Evolutionary conservation across 2,888 invertebrate species (phyloP), one percentile per base, ranked within the genome.

Genomic region (Andrena dorsata): DNA sequence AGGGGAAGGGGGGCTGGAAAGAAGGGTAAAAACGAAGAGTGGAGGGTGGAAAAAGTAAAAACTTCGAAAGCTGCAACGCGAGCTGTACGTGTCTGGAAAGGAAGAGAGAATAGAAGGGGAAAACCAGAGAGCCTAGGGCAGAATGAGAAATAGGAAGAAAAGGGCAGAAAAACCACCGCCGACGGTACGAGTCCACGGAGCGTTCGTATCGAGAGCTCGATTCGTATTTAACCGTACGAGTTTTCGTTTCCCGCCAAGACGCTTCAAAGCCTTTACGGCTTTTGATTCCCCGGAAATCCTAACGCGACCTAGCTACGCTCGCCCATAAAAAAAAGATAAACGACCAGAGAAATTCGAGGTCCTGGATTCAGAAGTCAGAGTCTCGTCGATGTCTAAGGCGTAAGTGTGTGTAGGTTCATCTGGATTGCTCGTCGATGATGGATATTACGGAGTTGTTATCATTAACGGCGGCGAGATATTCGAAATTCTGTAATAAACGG

Each of bases 71-170:
- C 76, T 84, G 79, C 73, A 73, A 82, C 69, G 79, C 76, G 72
- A 63, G 68, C 66, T 68, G 80, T 70, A 80, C 83, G 83, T 80
- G 80, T 83, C 77, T 70, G 70, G 78, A 75, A 80, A 84, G 56
- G 72, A 72, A 66, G 71, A 65, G 56, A 65, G 53, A 82, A 78
- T 30, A n/a, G 68, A 20, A 16, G 60, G 32, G 74, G 69, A 13
- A 61, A 81, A 65, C 16, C 26, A 28, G 60, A 60, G 35, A 63
- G 74, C 51, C 58, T 20, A 20, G 20, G 76, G 60, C 20, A 26
- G 47, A 66, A 73, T 70, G 66, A 75, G 77, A 77, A 74, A 83
- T 60, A 58, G 51, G 35, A 71, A 63, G 77, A 73, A 76, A 80
- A 49, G 63, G 64, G 32, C 20, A 13, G 73, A 60, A 83, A 81